Evolutionary conservation across 2,888 invertebrate species (phyloP).

Genomic region (Nasonovia ribisnigri): DNA sequence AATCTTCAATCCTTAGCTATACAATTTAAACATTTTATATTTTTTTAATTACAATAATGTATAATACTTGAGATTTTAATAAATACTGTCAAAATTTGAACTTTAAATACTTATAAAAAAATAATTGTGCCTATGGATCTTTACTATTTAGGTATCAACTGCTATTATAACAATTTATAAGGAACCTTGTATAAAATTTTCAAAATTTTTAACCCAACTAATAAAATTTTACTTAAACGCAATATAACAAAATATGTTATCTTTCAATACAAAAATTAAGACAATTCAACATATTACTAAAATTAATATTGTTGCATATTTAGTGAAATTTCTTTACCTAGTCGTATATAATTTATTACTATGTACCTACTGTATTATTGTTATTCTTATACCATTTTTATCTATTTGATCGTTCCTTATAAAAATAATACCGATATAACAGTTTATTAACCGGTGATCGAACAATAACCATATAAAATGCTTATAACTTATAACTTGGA

Average conservation of each 20-base stretch:
- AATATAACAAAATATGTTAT: not conserved
- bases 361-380: not conserved
- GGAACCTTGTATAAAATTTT: too few species aligned
- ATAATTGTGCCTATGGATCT: too few species aligned
- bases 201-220: too few species aligned
- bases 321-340: not conserved
- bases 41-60: too few species aligned
- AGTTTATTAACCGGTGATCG: not conserved
- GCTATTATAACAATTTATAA: too few species aligned
- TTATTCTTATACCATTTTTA: not conserved
- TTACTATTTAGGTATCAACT: too few species aligned
- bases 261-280: not conserved
- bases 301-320: not conserved
- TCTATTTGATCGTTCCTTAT: not conserved
- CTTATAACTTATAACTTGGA: not conserved
- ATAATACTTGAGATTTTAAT: too few species aligned
- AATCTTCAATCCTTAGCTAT: too few species aligned
- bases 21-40: too few species aligned
- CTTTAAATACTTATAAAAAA: too few species aligned
- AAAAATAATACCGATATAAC: not conserved
- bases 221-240: not conserved
- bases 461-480: not conserved
- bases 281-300: not conserved
- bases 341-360: not conserved
- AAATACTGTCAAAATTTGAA: too few species aligned